Conservation (phyloP, 2,797 vertebrate genomes). For the Zalophus californianus region DNA sequence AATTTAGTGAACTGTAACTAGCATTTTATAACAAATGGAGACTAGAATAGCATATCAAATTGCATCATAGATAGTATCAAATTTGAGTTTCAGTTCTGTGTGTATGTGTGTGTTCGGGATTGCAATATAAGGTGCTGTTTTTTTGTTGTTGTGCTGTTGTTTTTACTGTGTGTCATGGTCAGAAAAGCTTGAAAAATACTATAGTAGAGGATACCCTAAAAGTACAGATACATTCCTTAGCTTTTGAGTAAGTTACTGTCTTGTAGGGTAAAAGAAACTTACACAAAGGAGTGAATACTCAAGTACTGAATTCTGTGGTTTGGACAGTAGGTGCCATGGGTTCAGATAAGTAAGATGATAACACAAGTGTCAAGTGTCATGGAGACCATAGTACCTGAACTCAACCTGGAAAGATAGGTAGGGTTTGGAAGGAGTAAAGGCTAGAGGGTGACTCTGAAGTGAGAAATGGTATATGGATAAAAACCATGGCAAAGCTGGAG, state of each 20-base stretch:
- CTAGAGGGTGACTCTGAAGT: not conserved
- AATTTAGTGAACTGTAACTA: not conserved
- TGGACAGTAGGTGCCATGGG: not conserved
- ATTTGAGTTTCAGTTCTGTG: not conserved
- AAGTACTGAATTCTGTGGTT: not conserved
- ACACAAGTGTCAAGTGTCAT: not conserved
- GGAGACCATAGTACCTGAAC: not conserved
- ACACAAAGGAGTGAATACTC: not conserved
- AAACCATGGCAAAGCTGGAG: not conserved
- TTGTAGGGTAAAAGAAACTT: not conserved
- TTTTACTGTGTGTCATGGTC: not conserved
- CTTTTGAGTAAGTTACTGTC: constrained; percentile 23
- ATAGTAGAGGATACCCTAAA: not conserved
- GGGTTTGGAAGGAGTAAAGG: not conserved
- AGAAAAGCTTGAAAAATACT: constrained; percentile 33
- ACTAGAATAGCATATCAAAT: not conserved
- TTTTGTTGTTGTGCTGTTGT: not conserved
- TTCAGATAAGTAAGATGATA: not conserved
- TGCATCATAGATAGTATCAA: not conserved
- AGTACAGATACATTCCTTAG: not conserved
- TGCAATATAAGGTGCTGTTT: not conserved
- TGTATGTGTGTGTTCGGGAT: not conserved
- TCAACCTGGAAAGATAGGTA: not conserved
- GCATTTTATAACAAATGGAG: constrained; percentile 32
- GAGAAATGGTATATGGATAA: not conserved